Percentiles rank a stretch among this genome's conserved stretches.
phyloP scores from a whole-genome alignment of 2,888 invertebrate species.

The Cancer borealis region DNA sequence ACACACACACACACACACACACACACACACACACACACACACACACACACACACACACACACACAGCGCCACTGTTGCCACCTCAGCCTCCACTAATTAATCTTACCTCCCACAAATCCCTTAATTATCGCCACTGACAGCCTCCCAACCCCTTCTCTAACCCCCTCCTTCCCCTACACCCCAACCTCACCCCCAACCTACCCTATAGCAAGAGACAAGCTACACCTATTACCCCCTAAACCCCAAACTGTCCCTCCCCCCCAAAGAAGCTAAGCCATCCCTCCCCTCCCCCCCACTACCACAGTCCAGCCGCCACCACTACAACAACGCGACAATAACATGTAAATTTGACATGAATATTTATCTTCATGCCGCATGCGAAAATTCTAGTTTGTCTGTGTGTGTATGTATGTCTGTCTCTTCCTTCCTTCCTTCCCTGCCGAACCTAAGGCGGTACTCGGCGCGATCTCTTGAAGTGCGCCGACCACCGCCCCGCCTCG shows the following conservation, averaged over 20 bases:
- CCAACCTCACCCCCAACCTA: background rate
- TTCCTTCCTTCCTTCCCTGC: background rate
- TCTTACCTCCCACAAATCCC: background rate
- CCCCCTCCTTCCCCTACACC: background rate
- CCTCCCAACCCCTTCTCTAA: background rate
- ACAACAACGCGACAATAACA: constrained; percentile 15
- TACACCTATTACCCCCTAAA: background rate
- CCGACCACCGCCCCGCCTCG: background rate
- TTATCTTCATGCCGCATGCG: background rate
- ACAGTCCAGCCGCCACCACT: background rate
- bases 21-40: background rate
- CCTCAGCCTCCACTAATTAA: background rate
- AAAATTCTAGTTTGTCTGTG: background rate
- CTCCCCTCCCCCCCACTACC: background rate
- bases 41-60: background rate
- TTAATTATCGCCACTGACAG: background rate
- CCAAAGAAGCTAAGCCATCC: background rate
- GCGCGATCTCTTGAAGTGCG: background rate
- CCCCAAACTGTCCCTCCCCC: background rate
- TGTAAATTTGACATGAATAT: constrained; percentile 33
- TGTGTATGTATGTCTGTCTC: background rate
- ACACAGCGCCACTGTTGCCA: background rate
- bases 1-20: background rate
- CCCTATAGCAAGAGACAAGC: too few relatives aligned
- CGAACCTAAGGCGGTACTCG: background rate